Conservation (phyloP, 2,888 invertebrate species). For the Orthosia gracilis region DNA sequence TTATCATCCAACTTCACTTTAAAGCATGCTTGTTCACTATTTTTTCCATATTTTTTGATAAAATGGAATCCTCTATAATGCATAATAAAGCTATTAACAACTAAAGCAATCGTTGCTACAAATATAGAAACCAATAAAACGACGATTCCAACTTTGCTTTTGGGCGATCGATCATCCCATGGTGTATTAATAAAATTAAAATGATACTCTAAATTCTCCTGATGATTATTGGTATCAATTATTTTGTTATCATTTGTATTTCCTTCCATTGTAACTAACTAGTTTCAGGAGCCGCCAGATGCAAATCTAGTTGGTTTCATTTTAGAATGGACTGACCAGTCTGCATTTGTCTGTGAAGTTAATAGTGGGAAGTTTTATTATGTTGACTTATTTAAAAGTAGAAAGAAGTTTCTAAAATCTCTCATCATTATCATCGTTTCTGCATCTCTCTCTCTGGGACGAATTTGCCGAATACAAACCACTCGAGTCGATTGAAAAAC, state of each 20-base stretch:
- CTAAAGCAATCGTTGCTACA: constrained; percentile 74
- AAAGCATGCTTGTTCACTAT: constrained; percentile 76
- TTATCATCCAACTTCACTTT: constrained; percentile 78
- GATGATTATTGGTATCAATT: constrained; percentile 68
- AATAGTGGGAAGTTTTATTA: too few species aligned
- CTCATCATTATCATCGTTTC: too few species aligned
- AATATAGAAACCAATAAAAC: constrained; percentile 79
- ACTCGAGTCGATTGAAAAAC: too few species aligned
- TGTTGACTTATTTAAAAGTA: too few species aligned
- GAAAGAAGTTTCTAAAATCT: too few species aligned
- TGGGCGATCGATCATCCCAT: constrained; percentile 83
- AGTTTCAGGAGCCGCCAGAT: not conserved
- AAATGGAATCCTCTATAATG: constrained; percentile 75
- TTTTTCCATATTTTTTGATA: constrained; percentile 45
- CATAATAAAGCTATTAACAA: constrained; percentile 77
- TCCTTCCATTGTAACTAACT: constrained; percentile 54
- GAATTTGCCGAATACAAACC: too few species aligned
- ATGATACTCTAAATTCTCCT: constrained; percentile 74
- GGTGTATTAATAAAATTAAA: constrained; percentile 83
- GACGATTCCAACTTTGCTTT: constrained; percentile 81
- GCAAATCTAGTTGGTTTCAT: constrained; percentile 44
- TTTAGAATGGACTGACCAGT: not conserved
- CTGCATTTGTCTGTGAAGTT: not conserved
- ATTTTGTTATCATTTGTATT: constrained; percentile 72
- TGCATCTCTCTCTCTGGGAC: too few species aligned